These are phyloP conservation scores for Narcine bancroftii DNA, from an alignment of 2,113 vertebrate genomes.

Conservation along the genomic window DNA sequence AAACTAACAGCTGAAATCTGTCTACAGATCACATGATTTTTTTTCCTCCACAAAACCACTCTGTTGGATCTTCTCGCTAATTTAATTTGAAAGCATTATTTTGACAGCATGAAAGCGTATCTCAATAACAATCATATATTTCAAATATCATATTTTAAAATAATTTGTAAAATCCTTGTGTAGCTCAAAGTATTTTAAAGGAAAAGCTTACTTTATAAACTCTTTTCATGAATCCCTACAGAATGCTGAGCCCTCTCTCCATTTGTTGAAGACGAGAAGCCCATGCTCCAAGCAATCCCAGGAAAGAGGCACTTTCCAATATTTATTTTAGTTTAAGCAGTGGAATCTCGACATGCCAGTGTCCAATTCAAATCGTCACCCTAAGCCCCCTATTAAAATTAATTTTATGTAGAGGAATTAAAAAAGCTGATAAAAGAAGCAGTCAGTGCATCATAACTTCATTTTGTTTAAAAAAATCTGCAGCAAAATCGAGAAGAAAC, in stretches of 20 bases:
- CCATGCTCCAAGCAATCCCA: too few relatives aligned
- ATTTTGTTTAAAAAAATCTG: slow-evolving; percentile 16
- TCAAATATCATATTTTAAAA: background rate
- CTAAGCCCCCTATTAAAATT: background rate
- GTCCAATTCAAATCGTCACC: background rate
- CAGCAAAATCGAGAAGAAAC: background rate
- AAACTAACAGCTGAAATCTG: slow-evolving; percentile 22
- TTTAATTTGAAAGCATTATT: slow-evolving; percentile 5
- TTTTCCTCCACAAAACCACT: background rate
- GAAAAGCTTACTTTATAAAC: background rate
- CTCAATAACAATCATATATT: background rate
- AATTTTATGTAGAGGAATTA: background rate
- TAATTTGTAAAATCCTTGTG: slow-evolving; percentile 5
- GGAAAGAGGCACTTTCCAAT: background rate
- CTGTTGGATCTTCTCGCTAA: slow-evolving; percentile 7
- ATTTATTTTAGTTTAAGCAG: background rate
- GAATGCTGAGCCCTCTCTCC: background rate
- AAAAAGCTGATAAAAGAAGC: background rate
- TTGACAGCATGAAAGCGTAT: background rate
- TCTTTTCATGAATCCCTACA: background rate
- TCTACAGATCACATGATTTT: slow-evolving; percentile 8
- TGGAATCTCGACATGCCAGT: background rate
- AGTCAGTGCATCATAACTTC: background rate
- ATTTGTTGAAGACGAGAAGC: too few relatives aligned
- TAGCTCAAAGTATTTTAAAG: background rate